Percentiles rank a stretch among this genome's conserved stretches.
Evolutionary conservation across 92 coral and sea anemone genomes (phyloP).

Genomic region (Umimayanthus kanabou): DNA sequence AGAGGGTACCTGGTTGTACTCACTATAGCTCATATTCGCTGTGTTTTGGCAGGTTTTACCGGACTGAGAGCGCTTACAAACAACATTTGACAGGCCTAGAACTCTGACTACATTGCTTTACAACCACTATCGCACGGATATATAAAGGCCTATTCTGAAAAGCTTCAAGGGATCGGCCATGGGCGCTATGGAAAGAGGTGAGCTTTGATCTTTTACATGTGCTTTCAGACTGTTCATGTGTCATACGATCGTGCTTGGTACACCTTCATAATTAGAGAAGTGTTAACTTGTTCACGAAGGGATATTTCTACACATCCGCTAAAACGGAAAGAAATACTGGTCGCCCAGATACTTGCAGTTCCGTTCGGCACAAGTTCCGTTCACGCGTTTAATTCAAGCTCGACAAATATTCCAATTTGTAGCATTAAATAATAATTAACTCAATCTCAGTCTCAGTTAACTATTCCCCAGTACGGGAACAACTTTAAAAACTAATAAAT

Average conservation of each 20-base stretch:
- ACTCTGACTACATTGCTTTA: background rate
- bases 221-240: background rate
- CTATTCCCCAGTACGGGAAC: background rate
- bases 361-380: background rate
- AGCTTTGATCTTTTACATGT: background rate
- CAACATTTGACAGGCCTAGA: background rate
- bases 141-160: too few relatives aligned
- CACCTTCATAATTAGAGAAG: background rate
- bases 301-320: background rate
- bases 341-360: background rate
- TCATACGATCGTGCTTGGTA: background rate
- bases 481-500: background rate
- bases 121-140: background rate
- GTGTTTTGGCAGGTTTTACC: conserved; percentile 8
- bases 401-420: background rate
- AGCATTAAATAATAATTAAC: background rate
- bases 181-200: conserved; percentile 2
- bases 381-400: background rate
- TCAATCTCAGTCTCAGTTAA: background rate
- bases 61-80: background rate
- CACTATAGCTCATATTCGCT: background rate
- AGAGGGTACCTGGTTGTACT: background rate
- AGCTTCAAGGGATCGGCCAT: background rate
- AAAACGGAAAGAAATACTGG: conserved; percentile 1
- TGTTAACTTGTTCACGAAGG: conserved; percentile 6